Evolutionary conservation across 2,888 invertebrate species (phyloP).

Genomic region (Tridacna gigas): DNA sequence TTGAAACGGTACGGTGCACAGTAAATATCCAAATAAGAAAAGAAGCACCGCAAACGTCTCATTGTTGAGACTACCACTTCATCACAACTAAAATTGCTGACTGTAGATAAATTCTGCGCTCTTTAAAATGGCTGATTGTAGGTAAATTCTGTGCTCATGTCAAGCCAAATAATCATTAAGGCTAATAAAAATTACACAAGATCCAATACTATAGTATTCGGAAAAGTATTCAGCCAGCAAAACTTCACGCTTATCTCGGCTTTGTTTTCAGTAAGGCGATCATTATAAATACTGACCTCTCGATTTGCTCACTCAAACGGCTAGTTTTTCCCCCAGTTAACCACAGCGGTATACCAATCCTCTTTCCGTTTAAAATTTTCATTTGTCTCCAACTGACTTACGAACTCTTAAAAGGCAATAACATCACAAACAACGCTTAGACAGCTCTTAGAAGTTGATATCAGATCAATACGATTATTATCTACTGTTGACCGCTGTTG

Average conservation of each 20-base stretch:
- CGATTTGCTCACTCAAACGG: not conserved
- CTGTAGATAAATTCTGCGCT: no score
- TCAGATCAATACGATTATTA: not conserved
- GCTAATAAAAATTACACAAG: not conserved
- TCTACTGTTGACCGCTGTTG: not conserved
- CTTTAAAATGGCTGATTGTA: not conserved
- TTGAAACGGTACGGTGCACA: no score
- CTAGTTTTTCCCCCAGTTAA: not conserved
- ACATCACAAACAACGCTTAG: not conserved
- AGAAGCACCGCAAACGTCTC: no score
- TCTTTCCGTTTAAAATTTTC: not conserved
- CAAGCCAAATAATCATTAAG: no score
- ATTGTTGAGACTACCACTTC: no score
- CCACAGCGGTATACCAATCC: not conserved
- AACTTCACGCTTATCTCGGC: not conserved
- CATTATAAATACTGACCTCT: constrained; percentile 9
- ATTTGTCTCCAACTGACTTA: not conserved
- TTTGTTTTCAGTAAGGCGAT: not conserved
- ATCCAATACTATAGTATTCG: not conserved
- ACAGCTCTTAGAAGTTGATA: not conserved
- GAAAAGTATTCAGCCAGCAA: not conserved
- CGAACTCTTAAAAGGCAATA: not conserved
- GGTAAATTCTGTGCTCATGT: not conserved
- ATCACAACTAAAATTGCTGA: no score
- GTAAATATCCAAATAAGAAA: no score